A percentile compares a stretch with the other conserved stretches of the same genome.
Evolutionary conservation across 2,888 invertebrate species (phyloP).

Genomic region (Laspeyria flexula): DNA sequence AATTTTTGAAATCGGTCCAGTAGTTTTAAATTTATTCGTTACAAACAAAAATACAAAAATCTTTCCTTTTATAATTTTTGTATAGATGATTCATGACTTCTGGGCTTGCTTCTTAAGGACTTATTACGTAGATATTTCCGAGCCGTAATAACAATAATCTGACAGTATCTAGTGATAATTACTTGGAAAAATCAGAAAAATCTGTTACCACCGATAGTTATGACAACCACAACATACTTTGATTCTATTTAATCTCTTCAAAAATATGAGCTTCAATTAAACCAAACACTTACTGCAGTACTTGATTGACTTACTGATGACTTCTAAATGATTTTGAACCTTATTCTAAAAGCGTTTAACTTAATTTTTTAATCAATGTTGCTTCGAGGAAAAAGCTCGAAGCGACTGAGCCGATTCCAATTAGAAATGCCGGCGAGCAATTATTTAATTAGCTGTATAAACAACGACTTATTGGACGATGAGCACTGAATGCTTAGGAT

Average conservation of each 20-base stretch:
- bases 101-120: no score
- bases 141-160: no score
- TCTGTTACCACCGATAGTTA: no score
- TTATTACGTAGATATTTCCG: no score
- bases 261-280: background rate
- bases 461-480: conserved; percentile 19
- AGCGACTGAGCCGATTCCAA: conserved; percentile 25
- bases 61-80: no score
- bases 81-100: no score
- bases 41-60: no score
- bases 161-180: no score
- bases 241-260: background rate
- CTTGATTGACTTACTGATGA: background rate
- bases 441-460: conserved; percentile 36
- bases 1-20: no score
- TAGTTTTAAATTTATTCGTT: no score
- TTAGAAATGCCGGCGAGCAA: conserved; percentile 36
- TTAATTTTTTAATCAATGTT: background rate
- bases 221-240: background rate
- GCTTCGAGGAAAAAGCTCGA: conserved; percentile 30
- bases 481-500: conserved; percentile 1
- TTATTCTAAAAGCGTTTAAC: background rate
- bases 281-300: background rate
- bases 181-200: no score
- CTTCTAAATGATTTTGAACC: background rate